A percentile compares a stretch with the other conserved stretches of the same genome.
Conservation (phyloP, 2,797 vertebrate species). For the Muraenolepis orangiensis region DNA sequence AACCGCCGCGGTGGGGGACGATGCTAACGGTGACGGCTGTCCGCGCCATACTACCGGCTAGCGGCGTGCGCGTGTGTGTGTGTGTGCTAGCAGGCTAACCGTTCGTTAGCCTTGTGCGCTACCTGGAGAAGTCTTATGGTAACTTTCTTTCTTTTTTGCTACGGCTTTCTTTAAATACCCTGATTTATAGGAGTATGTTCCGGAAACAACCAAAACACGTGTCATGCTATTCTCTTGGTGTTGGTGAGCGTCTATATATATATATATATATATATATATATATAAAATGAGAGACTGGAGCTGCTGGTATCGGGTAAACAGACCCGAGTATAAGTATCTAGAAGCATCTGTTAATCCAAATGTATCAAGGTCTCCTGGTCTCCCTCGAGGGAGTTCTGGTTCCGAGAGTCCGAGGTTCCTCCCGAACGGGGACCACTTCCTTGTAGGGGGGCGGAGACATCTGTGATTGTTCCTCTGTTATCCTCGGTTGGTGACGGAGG, state of each 20-base stretch:
- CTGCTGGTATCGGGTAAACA: conserved; percentile 51
- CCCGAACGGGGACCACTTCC: neutral
- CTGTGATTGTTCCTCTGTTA: neutral
- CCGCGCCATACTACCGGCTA: neutral
- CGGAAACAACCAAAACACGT: conserved; percentile 20
- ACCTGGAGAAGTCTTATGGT: conserved; percentile 26
- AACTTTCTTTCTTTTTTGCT: conserved; percentile 37
- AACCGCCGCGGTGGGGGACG: neutral
- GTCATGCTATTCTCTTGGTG: conserved; percentile 21
- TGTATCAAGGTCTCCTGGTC: neutral
- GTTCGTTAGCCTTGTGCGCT: conserved; percentile 31
- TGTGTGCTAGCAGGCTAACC: neutral
- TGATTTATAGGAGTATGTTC: conserved; percentile 55
- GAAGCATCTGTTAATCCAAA: neutral
- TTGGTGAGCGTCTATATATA: neutral
- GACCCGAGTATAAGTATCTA: conserved; percentile 11
- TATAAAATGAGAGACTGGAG: conserved; percentile 55
- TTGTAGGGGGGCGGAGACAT: neutral
- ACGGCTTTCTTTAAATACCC: conserved; percentile 48
- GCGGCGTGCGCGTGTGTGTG: no score
- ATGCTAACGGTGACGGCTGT: neutral
- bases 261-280: no score
- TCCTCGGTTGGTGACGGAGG: neutral
- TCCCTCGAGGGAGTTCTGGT: neutral
- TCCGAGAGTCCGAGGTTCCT: neutral